A percentile compares a stretch with the other conserved stretches of the same genome.
These are phyloP conservation scores for Leptinotarsa tumamoca DNA, from an alignment of 2,888 invertebrate genomes.

Conservation along the genomic window DNA sequence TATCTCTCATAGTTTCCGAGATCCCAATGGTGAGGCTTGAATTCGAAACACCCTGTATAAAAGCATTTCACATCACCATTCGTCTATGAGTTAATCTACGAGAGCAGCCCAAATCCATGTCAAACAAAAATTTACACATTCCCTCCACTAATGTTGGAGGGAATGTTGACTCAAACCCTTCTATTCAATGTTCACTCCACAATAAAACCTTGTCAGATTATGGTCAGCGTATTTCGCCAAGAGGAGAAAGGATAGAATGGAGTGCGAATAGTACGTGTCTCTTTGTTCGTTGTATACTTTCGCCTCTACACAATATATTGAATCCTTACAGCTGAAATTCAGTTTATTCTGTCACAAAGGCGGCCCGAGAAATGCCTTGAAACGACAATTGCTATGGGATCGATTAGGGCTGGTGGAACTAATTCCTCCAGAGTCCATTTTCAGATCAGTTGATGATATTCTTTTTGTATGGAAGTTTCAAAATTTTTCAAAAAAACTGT, in stretches of 20 bases:
- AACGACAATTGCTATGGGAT: slow-evolving; percentile 8
- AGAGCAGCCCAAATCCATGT: slow-evolving; percentile 1
- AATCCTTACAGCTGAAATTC: slow-evolving; percentile 8
- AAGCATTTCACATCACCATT: not conserved
- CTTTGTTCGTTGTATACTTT: slow-evolving; percentile 20
- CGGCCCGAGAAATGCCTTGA: not conserved
- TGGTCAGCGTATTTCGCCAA: slow-evolving; percentile 18
- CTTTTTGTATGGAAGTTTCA: not conserved
- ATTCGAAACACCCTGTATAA: not conserved
- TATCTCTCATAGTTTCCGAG: too few relatives aligned
- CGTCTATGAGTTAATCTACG: not conserved
- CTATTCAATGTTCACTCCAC: slow-evolving; percentile 11
- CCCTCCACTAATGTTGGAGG: not conserved
- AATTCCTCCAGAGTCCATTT: not conserved
- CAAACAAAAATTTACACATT: slow-evolving; percentile 11
- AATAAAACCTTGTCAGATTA: slow-evolving; percentile 18
- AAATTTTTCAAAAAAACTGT: not conserved
- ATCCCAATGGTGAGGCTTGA: too few relatives aligned
- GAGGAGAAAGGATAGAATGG: slow-evolving; percentile 15
- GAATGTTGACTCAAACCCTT: slow-evolving; percentile 19
- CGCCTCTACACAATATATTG: slow-evolving; percentile 9
- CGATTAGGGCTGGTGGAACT: slow-evolving; percentile 9
- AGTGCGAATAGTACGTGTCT: slow-evolving; percentile 25
- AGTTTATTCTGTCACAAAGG: slow-evolving; percentile 14
- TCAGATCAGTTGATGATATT: not conserved